These are phyloP conservation scores for Henicopernis longicauda DNA, from an alignment of 2,113 vertebrate genomes.

Conservation along the genomic window DNA sequence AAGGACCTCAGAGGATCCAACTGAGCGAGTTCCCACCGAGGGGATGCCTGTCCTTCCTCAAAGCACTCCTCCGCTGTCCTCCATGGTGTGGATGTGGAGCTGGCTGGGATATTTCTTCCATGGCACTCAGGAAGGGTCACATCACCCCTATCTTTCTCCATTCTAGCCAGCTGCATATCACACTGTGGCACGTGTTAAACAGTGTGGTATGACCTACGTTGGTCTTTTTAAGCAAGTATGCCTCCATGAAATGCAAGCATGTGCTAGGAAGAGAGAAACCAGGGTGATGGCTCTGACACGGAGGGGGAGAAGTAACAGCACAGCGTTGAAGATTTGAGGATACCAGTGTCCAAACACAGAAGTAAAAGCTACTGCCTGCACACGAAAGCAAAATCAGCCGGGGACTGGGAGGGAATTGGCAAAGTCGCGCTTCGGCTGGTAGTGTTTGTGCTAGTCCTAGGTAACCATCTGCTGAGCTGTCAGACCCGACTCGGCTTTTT, in stretches of 20 bases:
- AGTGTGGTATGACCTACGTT: background rate
- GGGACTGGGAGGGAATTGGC: background rate
- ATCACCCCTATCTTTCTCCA: background rate
- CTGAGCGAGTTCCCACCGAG: background rate
- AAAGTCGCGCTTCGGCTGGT: background rate
- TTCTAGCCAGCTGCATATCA: background rate
- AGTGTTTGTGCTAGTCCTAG: background rate
- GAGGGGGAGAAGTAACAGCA: background rate
- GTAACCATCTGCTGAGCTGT: slow-evolving; percentile 31
- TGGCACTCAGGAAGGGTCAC: background rate
- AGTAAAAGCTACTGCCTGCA: background rate
- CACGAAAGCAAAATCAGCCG: background rate
- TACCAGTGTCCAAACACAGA: background rate
- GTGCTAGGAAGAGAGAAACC: background rate
- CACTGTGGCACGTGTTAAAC: background rate
- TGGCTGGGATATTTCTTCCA: background rate
- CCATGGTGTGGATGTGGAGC: accelerated
- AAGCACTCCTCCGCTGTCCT: background rate
- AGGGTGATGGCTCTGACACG: background rate
- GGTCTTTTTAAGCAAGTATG: background rate
- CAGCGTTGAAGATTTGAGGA: background rate
- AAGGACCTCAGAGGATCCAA: background rate
- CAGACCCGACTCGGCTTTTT: background rate
- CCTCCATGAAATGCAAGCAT: background rate
- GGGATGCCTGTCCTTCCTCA: background rate